Evolutionary conservation across 2,797 vertebrate species (phyloP).

Genomic region (Phyllotis vaccarum): DNA sequence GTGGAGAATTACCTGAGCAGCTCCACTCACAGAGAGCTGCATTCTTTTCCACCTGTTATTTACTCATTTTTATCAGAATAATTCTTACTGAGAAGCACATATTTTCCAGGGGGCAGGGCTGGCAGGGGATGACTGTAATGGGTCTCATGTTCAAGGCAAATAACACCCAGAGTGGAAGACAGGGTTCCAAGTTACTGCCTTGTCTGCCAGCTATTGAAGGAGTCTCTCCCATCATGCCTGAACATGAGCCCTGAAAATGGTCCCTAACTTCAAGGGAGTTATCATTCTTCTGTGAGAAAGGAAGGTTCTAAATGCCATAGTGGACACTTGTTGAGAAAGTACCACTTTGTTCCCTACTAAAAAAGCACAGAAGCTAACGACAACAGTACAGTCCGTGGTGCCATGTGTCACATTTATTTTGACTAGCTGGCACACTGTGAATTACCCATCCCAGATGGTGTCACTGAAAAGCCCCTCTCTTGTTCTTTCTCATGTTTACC

Average conservation of each 20-base stretch:
- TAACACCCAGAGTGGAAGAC: not conserved
- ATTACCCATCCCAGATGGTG: not conserved
- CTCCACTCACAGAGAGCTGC: not conserved
- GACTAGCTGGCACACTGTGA: not conserved
- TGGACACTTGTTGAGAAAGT: not conserved
- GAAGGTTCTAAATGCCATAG: not conserved
- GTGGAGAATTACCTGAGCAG: not conserved
- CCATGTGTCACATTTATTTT: not conserved
- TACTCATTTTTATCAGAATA: conserved; percentile 19
- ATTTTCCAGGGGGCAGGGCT: not conserved
- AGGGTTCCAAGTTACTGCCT: not conserved
- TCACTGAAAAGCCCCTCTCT: not conserved
- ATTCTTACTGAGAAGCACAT: not conserved
- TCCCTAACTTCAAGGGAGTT: not conserved
- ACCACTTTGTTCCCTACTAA: not conserved
- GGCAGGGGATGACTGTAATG: not conserved
- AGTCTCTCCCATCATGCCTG: not conserved
- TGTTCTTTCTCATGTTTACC: not conserved
- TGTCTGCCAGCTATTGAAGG: not conserved
- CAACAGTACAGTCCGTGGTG: fast-evolving
- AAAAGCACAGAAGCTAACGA: not conserved
- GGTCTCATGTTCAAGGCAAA: not conserved
- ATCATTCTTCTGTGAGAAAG: not conserved
- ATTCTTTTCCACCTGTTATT: not conserved
- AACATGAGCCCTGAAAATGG: not conserved